Evolutionary conservation across 1,140 invertebrate species (phyloP), one percentile per base, ranked within the genome.

Genomic region (Nebria ingens): DNA sequence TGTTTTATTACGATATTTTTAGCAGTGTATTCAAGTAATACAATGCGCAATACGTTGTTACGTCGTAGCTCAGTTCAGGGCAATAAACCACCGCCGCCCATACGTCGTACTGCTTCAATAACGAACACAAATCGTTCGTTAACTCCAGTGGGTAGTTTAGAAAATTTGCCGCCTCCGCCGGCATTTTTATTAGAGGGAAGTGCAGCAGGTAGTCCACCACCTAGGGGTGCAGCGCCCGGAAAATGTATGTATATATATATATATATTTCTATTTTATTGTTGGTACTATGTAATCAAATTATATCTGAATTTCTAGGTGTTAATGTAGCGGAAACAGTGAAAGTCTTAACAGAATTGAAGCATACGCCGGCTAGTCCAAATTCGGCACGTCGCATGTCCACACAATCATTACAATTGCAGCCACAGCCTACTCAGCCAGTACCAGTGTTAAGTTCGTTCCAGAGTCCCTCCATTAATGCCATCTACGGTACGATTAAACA

Each of bases 251-350:
- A 52, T 9, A 13, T 20, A 15, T 2, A 1, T 6, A 53, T 34
- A 34, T 34, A 34, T 34, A 6, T 9, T 34, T 34, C 6, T 9
- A 34, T 34, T n/a, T 6, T 50, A 50, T n/a, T 6, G 40, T 11
- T 45, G 9, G 12, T 19, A 11, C 34, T 40, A 23, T 21, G 11
- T 19, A 59, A 15, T 42, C 34, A 2, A 65, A 66, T 61, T 64
- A 63, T 29, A 45, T 45, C n/a, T n/a, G n/a, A n/a, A n/a, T 64
- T 54, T 56, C 68, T 67, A 56, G 71, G 71, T 59, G 67, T 78
- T 45, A 86, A 83, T 64, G 89, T 93, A n/a, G 88, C 88, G 1
- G 89, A 92, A 69, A 89, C 89, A 1, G 87, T 93, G 11, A 86
- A 88, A 66, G 88, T 86, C 19, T 69, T 93, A 54, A 91, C 88